Percentiles rank a stretch among this genome's conserved stretches.
phyloP scores from a whole-genome alignment of 1,140 invertebrate genomes.

The Drosophila ogumai region DNA sequence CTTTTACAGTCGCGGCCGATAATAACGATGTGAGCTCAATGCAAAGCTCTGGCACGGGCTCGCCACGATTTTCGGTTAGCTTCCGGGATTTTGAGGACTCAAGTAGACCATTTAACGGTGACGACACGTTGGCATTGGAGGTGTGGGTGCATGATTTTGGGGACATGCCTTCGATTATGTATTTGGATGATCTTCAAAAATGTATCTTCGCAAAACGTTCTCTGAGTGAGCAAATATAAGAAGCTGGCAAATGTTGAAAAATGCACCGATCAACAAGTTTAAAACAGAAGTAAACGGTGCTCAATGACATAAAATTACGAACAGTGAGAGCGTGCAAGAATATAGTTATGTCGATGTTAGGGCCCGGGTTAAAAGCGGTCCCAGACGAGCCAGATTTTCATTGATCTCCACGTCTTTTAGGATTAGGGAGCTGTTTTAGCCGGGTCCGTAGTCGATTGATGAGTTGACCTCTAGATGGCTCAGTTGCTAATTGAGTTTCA shows the following conservation, averaged over 20 bases:
- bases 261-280: not conserved
- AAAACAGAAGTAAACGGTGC: too few species aligned
- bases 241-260: not conserved
- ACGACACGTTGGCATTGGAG: constrained; percentile 3
- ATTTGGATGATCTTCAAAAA: constrained; percentile 30
- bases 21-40: not conserved
- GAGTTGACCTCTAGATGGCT: too few species aligned
- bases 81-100: not conserved
- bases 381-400: too few species aligned
- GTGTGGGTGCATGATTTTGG: constrained; percentile 18
- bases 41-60: not conserved
- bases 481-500: too few species aligned
- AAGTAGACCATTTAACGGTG: not conserved
- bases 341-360: too few species aligned
- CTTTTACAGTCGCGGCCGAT: not conserved
- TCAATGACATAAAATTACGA: too few species aligned
- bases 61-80: not conserved
- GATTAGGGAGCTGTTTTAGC: too few species aligned
- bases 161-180: constrained; percentile 20
- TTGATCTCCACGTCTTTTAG: too few species aligned
- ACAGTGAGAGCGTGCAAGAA: too few species aligned
- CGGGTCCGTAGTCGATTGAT: too few species aligned
- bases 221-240: not conserved
- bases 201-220: not conserved
- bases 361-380: too few species aligned